phyloP scores from a whole-genome alignment of 2,888 invertebrate genomes.

The Stictocephala bisonia region DNA sequence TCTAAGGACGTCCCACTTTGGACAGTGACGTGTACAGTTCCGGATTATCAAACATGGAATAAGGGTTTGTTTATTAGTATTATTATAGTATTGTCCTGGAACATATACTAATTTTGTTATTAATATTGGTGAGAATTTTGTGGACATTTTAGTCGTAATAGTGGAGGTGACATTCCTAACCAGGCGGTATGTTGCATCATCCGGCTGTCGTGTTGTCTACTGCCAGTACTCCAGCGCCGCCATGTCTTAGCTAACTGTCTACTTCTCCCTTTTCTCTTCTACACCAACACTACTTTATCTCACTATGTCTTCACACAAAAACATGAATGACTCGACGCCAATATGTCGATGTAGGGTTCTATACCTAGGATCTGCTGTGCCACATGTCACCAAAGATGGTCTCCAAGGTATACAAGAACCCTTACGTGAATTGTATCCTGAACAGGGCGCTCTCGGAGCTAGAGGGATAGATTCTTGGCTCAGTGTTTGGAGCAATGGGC shows the following conservation, averaged over 20 bases:
- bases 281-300: no score
- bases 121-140: no score
- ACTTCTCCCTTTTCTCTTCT: no score
- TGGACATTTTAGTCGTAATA: no score
- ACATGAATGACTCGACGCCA: conserved; percentile 79
- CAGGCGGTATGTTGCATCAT: neutral
- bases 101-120: no score
- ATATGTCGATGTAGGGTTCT: conserved; percentile 97
- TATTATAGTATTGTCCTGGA: no score
- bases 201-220: neutral
- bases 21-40: no score
- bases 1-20: no score
- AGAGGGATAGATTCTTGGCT: conserved; percentile 96
- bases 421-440: conserved; percentile 93
- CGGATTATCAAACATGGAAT: no score
- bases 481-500: conserved; percentile 97
- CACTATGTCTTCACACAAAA: conserved; percentile 41
- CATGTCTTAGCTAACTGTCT: no score
- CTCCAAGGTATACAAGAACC: conserved; percentile 98
- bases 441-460: conserved; percentile 88
- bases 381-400: conserved; percentile 97
- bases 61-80: no score
- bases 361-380: conserved; percentile 96
- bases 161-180: neutral
- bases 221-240: no score